Base-by-base conservation (phyloP, 2,888 invertebrate species). In the Caenorhabditis virilis region DNA sequence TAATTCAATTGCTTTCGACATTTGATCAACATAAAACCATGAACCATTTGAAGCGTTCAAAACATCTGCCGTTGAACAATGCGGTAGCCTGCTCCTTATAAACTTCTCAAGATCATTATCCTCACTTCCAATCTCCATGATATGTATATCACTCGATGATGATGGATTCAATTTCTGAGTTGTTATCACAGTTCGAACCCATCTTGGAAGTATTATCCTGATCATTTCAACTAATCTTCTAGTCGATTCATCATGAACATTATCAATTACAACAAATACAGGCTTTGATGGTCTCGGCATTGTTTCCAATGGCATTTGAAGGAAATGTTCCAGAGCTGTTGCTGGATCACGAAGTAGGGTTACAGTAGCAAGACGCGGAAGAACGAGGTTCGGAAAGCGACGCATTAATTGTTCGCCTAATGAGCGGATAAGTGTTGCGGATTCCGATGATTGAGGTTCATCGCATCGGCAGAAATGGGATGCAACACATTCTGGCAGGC, bases 1-100 rank as follows among this genome's bases (percentile, higher is more conserved):
- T 16, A 49, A 45, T 18, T 69, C 69, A 0, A 69, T 43, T 1
- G 58, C 69, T 22, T 59, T 51, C 2, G 60, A 51, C n/a, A 72
- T 36, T 38, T 69, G 72, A 36, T 74, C 70, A 45, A 74, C 72
- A 53, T 61, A 74, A 51, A 70, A 74, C 74, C 74, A 74, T 0
- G 74, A 74, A 33, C 69, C 72, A 30, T 63, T 36, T 5, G 63
- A 62, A 5, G 56, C 51, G 2, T 65, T 56, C 20, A 65, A 38
- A 1, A 71, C 64, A 13, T 68, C 58, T 41, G 61, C 43, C 4
- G 62, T 53, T 11, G 33, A 27, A 33, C 62, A 66, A 27, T 72
- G 69, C 0, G 74, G 74, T 1, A 74, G 59, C 27, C 68, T 54
- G 2, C 33, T 38, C 41, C 63, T 55, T 11, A 72, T 66, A 52